phyloP scores from a whole-genome alignment of 2,797 vertebrate species.

The Calcarius lapponicus region DNA sequence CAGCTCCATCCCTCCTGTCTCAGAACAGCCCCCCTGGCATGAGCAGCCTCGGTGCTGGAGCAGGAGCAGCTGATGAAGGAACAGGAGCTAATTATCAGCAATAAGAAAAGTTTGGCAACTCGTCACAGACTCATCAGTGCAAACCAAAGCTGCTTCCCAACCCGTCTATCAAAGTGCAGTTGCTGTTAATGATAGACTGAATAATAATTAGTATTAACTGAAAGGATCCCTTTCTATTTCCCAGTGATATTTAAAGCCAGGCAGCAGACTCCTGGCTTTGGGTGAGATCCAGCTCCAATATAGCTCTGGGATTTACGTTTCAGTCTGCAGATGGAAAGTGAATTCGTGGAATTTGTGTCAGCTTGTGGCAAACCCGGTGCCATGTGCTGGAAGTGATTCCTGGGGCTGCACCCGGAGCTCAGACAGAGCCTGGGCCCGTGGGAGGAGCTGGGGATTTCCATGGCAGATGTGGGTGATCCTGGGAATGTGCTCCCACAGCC shows the following conservation, averaged over 20 bases:
- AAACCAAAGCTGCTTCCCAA: constrained; percentile 9
- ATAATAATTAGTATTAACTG: constrained; percentile 12
- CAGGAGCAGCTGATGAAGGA: constrained; percentile 1
- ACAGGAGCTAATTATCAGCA: constrained; percentile 22
- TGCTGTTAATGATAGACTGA: constrained; percentile 24
- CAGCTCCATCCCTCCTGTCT: neutral
- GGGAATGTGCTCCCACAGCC: neutral
- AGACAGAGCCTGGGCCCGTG: neutral
- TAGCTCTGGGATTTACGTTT: neutral
- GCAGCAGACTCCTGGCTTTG: neutral
- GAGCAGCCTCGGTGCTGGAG: neutral
- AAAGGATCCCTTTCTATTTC: neutral
- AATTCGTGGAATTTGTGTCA: neutral
- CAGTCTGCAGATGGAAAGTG: neutral
- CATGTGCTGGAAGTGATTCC: neutral
- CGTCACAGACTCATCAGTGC: neutral
- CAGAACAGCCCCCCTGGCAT: too few species aligned
- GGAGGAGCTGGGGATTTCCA: constrained; percentile 36
- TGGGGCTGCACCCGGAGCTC: rapidly evolving
- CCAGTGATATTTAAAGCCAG: neutral
- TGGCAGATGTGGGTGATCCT: neutral
- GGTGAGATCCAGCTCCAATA: neutral
- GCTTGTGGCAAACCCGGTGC: neutral
- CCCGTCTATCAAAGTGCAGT: constrained; percentile 10
- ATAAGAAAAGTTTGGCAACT: constrained; percentile 48